Evolutionary conservation across 2,113 vertebrate species (phyloP).

Genomic region (Crocuta crocuta): DNA sequence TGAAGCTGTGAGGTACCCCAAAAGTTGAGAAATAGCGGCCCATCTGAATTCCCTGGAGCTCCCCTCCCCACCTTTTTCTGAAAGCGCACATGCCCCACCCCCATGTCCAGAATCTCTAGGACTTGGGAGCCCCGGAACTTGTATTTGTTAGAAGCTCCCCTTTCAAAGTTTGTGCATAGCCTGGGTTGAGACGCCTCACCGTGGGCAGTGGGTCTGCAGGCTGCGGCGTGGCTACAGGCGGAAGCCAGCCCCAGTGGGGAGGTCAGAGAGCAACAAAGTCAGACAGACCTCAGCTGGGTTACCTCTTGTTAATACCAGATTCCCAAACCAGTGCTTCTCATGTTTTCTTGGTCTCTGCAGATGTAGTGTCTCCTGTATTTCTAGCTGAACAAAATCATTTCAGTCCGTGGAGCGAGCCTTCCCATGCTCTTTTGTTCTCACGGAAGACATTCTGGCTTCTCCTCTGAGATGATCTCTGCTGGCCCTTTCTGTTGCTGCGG

Average conservation of each 20-base stretch:
- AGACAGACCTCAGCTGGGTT: neutral
- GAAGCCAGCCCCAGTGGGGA: neutral
- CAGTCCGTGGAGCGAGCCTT: neutral
- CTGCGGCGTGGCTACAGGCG: no score
- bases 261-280: neutral
- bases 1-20: neutral
- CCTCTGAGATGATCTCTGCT: neutral
- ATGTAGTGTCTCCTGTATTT: neutral
- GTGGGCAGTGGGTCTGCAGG: neutral
- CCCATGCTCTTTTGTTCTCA: neutral
- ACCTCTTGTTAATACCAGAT: neutral
- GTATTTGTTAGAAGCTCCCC: neutral
- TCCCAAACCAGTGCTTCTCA: neutral
- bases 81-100: neutral
- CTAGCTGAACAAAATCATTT: neutral
- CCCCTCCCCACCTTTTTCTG: accelerated
- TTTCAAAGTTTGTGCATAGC: neutral
- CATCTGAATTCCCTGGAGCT: neutral
- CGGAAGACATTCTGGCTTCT: neutral
- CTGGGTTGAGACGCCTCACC: neutral
- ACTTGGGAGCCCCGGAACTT: neutral
- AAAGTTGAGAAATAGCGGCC: neutral
- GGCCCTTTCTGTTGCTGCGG: neutral
- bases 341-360: neutral
- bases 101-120: neutral